Evolutionary conservation across 2,797 vertebrate species (phyloP).

Genomic region (Saxicola maurus): DNA sequence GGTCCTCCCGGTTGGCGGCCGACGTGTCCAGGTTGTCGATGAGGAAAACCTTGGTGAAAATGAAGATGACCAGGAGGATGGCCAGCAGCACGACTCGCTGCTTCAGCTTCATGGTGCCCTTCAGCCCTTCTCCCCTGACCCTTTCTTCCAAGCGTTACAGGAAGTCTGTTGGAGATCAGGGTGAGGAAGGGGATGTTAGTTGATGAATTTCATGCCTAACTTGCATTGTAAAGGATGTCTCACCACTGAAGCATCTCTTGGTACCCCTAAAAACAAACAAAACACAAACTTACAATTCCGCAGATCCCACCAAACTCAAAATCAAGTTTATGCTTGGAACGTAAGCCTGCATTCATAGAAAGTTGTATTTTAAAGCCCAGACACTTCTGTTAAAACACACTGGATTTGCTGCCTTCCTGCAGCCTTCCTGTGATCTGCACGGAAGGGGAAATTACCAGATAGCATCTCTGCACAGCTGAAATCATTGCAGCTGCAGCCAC

Average conservation of each 20-base stretch:
- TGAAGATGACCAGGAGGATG: constrained; percentile 92
- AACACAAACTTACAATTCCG: neutral
- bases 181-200: constrained; percentile 40
- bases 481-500: neutral
- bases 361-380: neutral
- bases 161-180: constrained; percentile 58
- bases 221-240: neutral
- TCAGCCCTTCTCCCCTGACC: constrained; percentile 25
- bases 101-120: constrained; percentile 93
- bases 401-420: neutral
- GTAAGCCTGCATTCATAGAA: neutral
- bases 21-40: constrained; percentile 94
- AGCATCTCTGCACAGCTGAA: neutral
- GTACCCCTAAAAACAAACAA: constrained; percentile 60
- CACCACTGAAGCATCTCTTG: constrained; percentile 23
- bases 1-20: constrained; percentile 88
- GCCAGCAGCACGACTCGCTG: constrained; percentile 93
- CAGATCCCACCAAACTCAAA: neutral
- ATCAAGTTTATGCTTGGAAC: neutral
- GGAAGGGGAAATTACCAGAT: neutral
- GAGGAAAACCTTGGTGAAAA: constrained; percentile 96
- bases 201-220: constrained; percentile 43
- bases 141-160: neutral
- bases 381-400: neutral
- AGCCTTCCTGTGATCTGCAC: neutral